Conservation (phyloP, 1,140 invertebrate genomes). For the Thaumatotibia leucotreta region DNA sequence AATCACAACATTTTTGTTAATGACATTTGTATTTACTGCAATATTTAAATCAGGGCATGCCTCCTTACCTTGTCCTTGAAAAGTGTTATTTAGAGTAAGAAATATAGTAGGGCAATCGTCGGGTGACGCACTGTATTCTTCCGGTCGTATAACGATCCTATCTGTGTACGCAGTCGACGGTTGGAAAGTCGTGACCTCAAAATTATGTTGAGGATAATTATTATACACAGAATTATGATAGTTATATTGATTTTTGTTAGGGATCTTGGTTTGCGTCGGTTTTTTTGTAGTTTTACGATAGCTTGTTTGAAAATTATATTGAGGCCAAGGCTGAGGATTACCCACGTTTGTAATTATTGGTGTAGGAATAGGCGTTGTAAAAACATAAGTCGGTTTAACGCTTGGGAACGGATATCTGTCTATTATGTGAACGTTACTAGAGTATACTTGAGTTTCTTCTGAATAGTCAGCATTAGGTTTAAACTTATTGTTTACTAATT, state of each 20-base stretch:
- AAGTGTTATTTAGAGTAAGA: slow-evolving; percentile 65
- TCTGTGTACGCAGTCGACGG: slow-evolving; percentile 57
- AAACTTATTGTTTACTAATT: slow-evolving; percentile 23
- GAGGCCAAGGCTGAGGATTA: slow-evolving; percentile 56
- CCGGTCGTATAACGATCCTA: slow-evolving; percentile 63
- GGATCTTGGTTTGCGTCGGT: slow-evolving; percentile 40
- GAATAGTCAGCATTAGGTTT: slow-evolving; percentile 39
- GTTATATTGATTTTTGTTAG: slow-evolving; percentile 42
- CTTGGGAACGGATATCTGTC: slow-evolving; percentile 35
- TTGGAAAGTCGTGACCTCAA: slow-evolving; percentile 59
- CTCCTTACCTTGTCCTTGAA: slow-evolving; percentile 68
- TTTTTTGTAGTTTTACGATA: slow-evolving; percentile 40
- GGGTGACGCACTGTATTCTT: slow-evolving; percentile 58
- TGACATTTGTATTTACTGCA: slow-evolving; percentile 66
- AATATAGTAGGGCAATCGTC: slow-evolving; percentile 67
- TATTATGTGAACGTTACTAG: slow-evolving; percentile 44
- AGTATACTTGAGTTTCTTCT: slow-evolving; percentile 46
- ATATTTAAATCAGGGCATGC: slow-evolving; percentile 71
- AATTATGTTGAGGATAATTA: slow-evolving; percentile 37
- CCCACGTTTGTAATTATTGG: slow-evolving; percentile 67
- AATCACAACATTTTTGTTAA: slow-evolving; percentile 64
- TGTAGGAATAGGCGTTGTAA: slow-evolving; percentile 54
- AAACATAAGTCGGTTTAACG: slow-evolving; percentile 45
- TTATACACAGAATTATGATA: slow-evolving; percentile 43
- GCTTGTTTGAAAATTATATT: slow-evolving; percentile 26